Conservation (phyloP, 1,140 invertebrate species). For the Araneus ventricosus region DNA sequence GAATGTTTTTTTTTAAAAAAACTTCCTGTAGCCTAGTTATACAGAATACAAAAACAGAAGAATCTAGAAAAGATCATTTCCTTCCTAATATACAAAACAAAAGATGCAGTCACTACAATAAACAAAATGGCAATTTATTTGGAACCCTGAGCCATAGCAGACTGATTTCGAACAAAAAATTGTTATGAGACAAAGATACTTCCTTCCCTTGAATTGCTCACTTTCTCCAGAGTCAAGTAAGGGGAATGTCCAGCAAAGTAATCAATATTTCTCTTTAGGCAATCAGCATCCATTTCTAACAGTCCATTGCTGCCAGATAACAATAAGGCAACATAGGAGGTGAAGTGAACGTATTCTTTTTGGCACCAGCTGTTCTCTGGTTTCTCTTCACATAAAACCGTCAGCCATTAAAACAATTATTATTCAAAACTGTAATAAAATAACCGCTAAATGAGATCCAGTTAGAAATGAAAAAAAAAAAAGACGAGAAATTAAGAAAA, state of each 20-base stretch:
- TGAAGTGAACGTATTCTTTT: not conserved
- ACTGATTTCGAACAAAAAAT: no score
- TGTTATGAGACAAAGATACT: not conserved
- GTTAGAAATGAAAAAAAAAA: no score
- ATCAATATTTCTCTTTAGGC: conserved; percentile 69
- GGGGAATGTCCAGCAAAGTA: conserved; percentile 66
- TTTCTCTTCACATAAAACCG: not conserved
- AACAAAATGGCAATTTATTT: no score
- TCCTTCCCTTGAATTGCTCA: not conserved
- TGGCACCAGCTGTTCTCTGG: conserved; percentile 40
- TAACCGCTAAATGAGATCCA: not conserved
- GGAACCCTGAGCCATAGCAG: no score
- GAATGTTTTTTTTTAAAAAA: no score
- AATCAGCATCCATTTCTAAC: conserved; percentile 74
- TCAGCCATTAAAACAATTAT: not conserved
- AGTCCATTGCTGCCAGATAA: conserved; percentile 67
- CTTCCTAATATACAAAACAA: no score
- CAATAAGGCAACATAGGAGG: conserved; percentile 64
- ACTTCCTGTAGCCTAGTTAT: no score
- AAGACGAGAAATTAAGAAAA: no score
- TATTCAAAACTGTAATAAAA: not conserved
- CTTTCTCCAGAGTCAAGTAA: conserved; percentile 25
- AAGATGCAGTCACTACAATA: no score
- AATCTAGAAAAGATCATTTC: no score
- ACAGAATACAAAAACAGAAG: no score